phyloP scores from a whole-genome alignment of 2,113 vertebrate genomes.

The Aix galericulata region DNA sequence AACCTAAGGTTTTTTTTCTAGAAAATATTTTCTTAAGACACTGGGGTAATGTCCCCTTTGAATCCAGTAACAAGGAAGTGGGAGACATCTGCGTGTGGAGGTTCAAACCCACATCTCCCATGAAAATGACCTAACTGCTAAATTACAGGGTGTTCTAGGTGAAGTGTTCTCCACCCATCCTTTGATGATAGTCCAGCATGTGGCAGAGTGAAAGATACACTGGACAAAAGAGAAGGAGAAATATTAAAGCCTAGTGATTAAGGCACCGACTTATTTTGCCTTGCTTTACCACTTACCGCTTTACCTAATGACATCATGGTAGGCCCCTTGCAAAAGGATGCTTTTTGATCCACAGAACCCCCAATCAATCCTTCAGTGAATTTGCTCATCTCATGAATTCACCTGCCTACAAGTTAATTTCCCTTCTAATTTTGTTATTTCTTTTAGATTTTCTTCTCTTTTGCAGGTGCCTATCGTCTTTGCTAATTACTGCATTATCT shows the following conservation, averaged over 20 bases:
- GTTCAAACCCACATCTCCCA: not conserved
- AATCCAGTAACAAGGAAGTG: not conserved
- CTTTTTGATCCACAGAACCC: not conserved
- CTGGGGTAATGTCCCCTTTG: not conserved
- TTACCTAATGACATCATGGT: not conserved
- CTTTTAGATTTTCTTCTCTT: not conserved
- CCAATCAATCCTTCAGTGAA: not conserved
- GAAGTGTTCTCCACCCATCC: slow-evolving; percentile 9
- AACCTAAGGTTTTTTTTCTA: not conserved
- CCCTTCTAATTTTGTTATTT: not conserved
- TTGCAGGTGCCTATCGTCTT: not conserved
- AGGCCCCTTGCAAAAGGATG: not conserved
- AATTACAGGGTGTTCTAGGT: slow-evolving; percentile 27
- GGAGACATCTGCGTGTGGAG: not conserved
- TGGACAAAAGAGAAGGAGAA: not conserved
- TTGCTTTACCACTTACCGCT: not conserved
- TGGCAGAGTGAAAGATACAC: not conserved
- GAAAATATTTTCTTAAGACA: not conserved
- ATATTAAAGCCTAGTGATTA: slow-evolving; percentile 3
- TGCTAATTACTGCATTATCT: not conserved
- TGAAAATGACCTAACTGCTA: slow-evolving; percentile 5
- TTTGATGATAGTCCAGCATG: slow-evolving; percentile 33
- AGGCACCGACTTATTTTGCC: not conserved
- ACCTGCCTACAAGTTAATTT: not conserved
- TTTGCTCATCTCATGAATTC: not conserved